phyloP scores from a whole-genome alignment of 1,140 invertebrate species.

The Matsumurasca onukii region DNA sequence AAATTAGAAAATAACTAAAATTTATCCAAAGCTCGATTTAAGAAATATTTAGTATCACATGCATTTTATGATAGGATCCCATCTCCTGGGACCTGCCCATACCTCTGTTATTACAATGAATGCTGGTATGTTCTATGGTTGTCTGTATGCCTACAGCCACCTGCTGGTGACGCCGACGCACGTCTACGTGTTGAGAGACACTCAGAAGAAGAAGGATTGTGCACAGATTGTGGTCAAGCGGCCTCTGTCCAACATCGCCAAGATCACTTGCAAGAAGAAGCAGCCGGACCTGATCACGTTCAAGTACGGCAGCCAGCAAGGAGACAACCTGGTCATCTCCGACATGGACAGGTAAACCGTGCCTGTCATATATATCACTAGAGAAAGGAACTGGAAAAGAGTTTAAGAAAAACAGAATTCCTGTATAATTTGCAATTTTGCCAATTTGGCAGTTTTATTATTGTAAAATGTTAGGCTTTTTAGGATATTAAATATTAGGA shows the following conservation, averaged over 20 bases:
- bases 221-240: constrained; percentile 83
- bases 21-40: too few species aligned
- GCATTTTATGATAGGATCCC: too few species aligned
- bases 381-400: background rate
- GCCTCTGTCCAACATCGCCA: constrained; percentile 86
- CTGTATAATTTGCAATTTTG: background rate
- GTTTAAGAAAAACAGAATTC: background rate
- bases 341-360: constrained; percentile 79
- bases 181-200: constrained; percentile 83
- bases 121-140: background rate
- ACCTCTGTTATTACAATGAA: too few species aligned
- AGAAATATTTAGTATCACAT: too few species aligned
- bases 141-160: constrained; percentile 60
- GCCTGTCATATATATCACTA: background rate
- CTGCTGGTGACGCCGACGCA: constrained; percentile 87
- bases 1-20: too few species aligned
- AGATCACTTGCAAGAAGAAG: constrained; percentile 93
- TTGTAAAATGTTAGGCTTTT: background rate
- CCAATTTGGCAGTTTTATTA: background rate
- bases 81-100: too few species aligned
- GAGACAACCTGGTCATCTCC: constrained; percentile 69
- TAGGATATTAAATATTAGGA: background rate
- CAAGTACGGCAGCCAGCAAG: constrained; percentile 81
- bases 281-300: constrained; percentile 95
- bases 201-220: constrained; percentile 62